Conservation (phyloP, 92 coral and sea anemone genomes). For the Phenganax stokvisi region DNA sequence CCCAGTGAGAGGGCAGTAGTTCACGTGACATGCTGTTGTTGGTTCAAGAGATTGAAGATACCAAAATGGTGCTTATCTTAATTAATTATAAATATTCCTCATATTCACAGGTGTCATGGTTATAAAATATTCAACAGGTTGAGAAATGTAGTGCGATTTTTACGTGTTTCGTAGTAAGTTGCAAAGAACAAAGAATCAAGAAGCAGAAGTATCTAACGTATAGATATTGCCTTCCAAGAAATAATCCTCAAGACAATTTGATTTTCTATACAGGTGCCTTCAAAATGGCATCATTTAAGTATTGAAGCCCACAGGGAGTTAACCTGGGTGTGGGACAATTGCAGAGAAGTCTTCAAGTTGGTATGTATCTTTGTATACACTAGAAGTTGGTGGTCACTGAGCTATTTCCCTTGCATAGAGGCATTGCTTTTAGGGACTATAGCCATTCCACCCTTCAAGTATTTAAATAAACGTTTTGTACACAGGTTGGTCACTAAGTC, state of each 20-base stretch:
- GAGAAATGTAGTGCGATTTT: constrained; percentile 7
- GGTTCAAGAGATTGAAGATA: constrained; percentile 7
- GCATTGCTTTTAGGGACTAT: not conserved
- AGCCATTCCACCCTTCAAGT: not conserved
- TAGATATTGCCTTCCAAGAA: constrained; percentile 4
- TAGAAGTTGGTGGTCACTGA: not conserved
- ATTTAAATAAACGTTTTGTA: not conserved
- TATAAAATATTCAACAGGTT: not conserved
- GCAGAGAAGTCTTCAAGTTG: not conserved
- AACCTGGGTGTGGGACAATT: constrained; percentile 4
- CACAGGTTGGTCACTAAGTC: too few relatives aligned
- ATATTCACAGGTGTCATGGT: not conserved
- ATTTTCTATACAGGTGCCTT: constrained; percentile 43
- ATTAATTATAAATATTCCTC: not conserved
- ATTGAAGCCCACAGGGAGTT: constrained; percentile 20
- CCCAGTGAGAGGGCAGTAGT: constrained; percentile 33
- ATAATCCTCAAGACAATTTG: constrained; percentile 36
- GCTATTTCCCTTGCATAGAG: not conserved
- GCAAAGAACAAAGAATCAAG: constrained; percentile 3
- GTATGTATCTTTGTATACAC: not conserved
- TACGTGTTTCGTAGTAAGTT: not conserved
- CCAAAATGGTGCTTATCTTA: constrained; percentile 40
- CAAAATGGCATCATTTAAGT: constrained; percentile 39
- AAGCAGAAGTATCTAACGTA: constrained; percentile 4
- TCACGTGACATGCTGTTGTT: constrained; percentile 22